Conservation (phyloP, 2,797 vertebrate genomes). For the Amniataba percoides region DNA sequence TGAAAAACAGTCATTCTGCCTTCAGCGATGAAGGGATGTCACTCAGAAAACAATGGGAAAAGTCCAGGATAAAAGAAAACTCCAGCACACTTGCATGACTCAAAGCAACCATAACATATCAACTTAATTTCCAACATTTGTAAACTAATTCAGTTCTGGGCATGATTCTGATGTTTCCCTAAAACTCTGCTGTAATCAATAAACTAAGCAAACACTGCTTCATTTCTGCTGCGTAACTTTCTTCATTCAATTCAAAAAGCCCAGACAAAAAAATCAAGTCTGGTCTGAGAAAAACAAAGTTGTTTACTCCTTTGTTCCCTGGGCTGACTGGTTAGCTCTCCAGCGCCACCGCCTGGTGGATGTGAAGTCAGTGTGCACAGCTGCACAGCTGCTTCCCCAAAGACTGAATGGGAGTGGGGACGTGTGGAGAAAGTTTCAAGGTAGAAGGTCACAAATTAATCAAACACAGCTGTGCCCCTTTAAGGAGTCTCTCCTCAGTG, state of each 20-base stretch:
- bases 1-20: not conserved
- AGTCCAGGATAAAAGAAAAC: not conserved
- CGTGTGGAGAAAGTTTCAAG: not conserved
- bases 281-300: constrained; percentile 77
- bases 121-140: constrained; percentile 14
- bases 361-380: constrained; percentile 5
- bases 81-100: constrained; percentile 5
- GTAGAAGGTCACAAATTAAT: not conserved
- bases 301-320: constrained; percentile 80
- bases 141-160: constrained; percentile 21
- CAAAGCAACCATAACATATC: not conserved
- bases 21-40: not conserved
- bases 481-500: not conserved
- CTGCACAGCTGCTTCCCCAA: constrained; percentile 4
- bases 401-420: not conserved
- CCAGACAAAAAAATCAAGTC: constrained; percentile 37
- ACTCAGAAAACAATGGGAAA: too few species aligned
- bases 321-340: constrained; percentile 25
- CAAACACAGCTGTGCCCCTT: not conserved
- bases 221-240: not conserved
- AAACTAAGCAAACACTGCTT: not conserved
- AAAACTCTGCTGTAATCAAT: not conserved
- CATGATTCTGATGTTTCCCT: not conserved
- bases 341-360: constrained; percentile 47
- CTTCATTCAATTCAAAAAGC: constrained; percentile 32